These are phyloP conservation scores for Panzeria rudis DNA, from an alignment of 2,888 invertebrate species.

Conservation along the genomic window DNA sequence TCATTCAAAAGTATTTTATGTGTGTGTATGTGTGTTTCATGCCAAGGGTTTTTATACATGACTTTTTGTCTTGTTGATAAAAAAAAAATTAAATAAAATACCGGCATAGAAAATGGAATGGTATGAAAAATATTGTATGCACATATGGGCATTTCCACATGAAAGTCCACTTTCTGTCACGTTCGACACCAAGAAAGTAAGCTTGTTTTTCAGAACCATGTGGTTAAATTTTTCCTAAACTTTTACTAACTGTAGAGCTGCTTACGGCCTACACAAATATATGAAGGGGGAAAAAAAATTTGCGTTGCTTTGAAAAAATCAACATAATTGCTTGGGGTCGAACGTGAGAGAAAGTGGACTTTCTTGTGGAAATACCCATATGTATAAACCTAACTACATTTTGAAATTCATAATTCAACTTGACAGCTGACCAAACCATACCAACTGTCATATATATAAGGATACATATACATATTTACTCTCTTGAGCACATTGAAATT, in stretches of 20 bases:
- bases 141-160: no score
- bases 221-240: no score
- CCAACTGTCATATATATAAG: constrained; percentile 31
- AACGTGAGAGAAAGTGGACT: no score
- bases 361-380: no score
- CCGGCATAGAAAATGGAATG: background rate
- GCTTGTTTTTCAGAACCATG: no score
- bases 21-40: background rate
- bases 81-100: constrained; percentile 14
- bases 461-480: constrained; percentile 9
- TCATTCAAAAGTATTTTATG: background rate
- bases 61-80: background rate
- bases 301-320: no score
- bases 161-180: no score
- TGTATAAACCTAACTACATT: constrained; percentile 14
- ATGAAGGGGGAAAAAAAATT: no score
- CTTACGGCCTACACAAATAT: no score
- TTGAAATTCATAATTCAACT: constrained; percentile 60
- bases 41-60: background rate
- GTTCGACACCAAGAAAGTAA: no score
- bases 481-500: background rate
- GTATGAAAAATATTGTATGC: background rate
- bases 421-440: constrained; percentile 67
- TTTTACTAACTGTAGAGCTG: no score
- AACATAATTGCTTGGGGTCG: no score